Evolutionary conservation across 2,888 invertebrate genomes (phyloP).

Genomic region (Seira sanloemensis): DNA sequence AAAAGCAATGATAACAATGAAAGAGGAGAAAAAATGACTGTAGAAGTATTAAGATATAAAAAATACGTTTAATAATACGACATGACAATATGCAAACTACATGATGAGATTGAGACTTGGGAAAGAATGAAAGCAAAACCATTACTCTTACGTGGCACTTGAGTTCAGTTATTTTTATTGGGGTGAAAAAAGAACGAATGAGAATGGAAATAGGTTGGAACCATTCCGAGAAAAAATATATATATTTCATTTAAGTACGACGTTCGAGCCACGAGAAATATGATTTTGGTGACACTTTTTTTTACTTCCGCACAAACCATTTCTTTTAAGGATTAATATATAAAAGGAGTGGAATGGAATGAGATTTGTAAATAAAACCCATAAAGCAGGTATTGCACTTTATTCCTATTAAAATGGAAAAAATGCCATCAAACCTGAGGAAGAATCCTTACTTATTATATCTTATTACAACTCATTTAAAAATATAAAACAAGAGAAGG

Average conservation of each 20-base stretch:
- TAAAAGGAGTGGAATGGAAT: not conserved
- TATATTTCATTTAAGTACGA: not conserved
- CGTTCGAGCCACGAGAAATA: not conserved
- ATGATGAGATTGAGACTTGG: conserved; percentile 21
- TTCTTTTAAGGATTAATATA: not conserved
- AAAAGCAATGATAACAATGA: conserved; percentile 24
- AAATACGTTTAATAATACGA: not conserved
- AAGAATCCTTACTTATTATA: conserved; percentile 3
- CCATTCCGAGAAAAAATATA: not conserved
- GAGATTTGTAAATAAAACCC: conserved; percentile 6
- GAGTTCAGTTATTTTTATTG: not conserved
- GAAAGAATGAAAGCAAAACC: not conserved
- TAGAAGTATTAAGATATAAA: conserved; percentile 13
- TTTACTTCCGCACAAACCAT: not conserved
- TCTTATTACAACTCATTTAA: not conserved
- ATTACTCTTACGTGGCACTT: conserved; percentile 1
- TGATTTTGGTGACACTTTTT: conserved; percentile 40
- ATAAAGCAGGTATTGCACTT: conserved; percentile 3
- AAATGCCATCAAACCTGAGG: not conserved
- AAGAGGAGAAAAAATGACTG: not conserved
- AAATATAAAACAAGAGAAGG: not conserved
- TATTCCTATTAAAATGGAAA: not conserved
- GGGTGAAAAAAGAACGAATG: conserved; percentile 8
- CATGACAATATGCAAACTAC: conserved; percentile 27
- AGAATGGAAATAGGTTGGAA: not conserved